Evolutionary conservation across 2,113 vertebrate species (phyloP), one percentile per base, ranked within the genome.

Genomic region (Coturnix japonica): DNA sequence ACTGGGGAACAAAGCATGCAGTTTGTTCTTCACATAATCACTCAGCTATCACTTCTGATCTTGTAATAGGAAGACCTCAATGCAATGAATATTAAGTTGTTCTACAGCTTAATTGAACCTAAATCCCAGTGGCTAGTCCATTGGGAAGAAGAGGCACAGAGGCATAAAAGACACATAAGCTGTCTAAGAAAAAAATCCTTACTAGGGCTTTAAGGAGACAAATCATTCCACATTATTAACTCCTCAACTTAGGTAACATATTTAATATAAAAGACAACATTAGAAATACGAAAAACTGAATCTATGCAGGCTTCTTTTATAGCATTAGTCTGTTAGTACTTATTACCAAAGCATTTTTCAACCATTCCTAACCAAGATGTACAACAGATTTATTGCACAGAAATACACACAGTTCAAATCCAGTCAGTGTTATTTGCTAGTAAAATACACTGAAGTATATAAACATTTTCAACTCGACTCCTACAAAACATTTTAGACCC

Each of bases 241-340:
- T 81, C 53, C 66, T 93, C 49, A 91, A 84, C 25, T 76, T 1
- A 3, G 8, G 37, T 6, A 81, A 16, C 9, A 3, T 77, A 74
- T 31, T 84, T 90, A 74, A 69, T 49, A 31, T 41, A 79, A 81
- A 75, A 33, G 54, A 70, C 20, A 80, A 61, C 6, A 59, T 28
- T 13, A 79, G 61, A 80, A 86, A 23, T 21, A 63, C 6, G 63
- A 35, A 70, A 72, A 81, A 51, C 15, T 83, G 70, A 6, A 71
- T 51, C 35, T 26, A 73, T 43, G n/a, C 25, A 75, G 14, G 66
- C 70, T 81, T 85, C 44, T 72, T 95, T 83, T 84, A 84, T 11
- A 85, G 33, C 41, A 82, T 85, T 92, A 92, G 56, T 76, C 77
- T 85, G 78, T 93, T 92, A 94, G 47, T 91, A 85, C 46, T 85